phyloP scores from a whole-genome alignment of 2,113 vertebrate genomes.

The Uropsilus gracilis region DNA sequence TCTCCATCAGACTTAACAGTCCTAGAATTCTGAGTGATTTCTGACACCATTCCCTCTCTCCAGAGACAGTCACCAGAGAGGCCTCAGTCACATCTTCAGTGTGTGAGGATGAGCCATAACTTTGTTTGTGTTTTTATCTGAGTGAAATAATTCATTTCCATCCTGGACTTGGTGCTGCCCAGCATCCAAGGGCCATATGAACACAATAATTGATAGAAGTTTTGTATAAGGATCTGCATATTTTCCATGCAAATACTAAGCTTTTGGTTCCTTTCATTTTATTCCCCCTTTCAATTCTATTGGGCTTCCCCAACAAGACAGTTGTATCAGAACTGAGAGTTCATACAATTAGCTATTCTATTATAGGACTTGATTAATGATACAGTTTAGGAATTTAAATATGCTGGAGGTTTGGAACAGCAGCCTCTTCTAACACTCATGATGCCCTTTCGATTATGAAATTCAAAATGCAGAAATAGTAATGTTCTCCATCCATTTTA shows the following conservation, averaged over 20 bases:
- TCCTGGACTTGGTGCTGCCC: not conserved
- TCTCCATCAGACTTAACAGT: not conserved
- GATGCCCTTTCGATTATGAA: not conserved
- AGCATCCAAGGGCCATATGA: not conserved
- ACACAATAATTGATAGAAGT: not conserved
- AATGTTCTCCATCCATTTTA: not conserved
- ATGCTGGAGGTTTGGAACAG: not conserved
- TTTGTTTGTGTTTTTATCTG: not conserved
- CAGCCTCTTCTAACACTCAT: not conserved
- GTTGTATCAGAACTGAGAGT: not conserved
- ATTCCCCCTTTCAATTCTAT: not conserved
- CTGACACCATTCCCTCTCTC: not conserved
- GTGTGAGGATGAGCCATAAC: not conserved
- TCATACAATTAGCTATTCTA: not conserved
- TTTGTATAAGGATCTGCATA: not conserved
- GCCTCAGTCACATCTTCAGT: not conserved
- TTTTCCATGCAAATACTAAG: not conserved
- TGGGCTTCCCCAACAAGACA: not conserved
- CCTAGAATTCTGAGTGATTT: not conserved
- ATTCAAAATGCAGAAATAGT: not conserved
- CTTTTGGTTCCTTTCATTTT: not conserved
- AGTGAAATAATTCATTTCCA: not conserved
- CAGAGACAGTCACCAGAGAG: not conserved
- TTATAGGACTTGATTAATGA: not conserved
- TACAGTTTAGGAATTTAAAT: not conserved